Conservation (phyloP, 2,888 invertebrate species). For the Ptilodon capucinus region DNA sequence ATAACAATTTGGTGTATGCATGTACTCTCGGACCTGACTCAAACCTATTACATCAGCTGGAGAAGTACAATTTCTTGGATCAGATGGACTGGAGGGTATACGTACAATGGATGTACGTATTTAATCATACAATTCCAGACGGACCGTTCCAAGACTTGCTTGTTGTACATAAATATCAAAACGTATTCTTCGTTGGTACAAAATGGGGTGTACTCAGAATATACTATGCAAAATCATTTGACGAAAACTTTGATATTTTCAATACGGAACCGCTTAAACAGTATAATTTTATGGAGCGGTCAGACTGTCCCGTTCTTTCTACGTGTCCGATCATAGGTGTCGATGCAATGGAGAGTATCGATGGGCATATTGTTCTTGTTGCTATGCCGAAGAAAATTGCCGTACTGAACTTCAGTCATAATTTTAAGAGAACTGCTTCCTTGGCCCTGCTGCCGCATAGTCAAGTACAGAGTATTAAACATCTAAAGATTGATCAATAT, state of each 20-base stretch:
- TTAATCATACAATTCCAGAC: slow-evolving; percentile 47
- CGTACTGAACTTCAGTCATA: slow-evolving; percentile 53
- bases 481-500: slow-evolving; percentile 7
- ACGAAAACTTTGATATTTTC: slow-evolving; percentile 55
- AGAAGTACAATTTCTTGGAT: slow-evolving; percentile 56
- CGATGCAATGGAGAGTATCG: slow-evolving; percentile 55
- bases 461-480: slow-evolving; percentile 10
- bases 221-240: slow-evolving; percentile 53
- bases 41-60: slow-evolving; percentile 44
- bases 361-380: slow-evolving; percentile 59
- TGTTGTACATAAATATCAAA: slow-evolving; percentile 54
- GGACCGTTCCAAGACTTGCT: slow-evolving; percentile 54
- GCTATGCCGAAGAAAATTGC: slow-evolving; percentile 70
- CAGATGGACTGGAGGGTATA: slow-evolving; percentile 60
- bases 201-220: slow-evolving; percentile 60
- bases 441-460: slow-evolving; percentile 42
- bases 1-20: slow-evolving; percentile 26
- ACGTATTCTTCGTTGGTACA: slow-evolving; percentile 62
- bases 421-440: slow-evolving; percentile 36
- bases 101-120: slow-evolving; percentile 55
- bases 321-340: slow-evolving; percentile 59
- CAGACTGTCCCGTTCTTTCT: slow-evolving; percentile 54
- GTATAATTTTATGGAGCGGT: slow-evolving; percentile 58
- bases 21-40: slow-evolving; percentile 34
- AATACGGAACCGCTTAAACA: slow-evolving; percentile 53